phyloP scores from a whole-genome alignment of 2,888 invertebrate species.

The Patella pellucida region DNA sequence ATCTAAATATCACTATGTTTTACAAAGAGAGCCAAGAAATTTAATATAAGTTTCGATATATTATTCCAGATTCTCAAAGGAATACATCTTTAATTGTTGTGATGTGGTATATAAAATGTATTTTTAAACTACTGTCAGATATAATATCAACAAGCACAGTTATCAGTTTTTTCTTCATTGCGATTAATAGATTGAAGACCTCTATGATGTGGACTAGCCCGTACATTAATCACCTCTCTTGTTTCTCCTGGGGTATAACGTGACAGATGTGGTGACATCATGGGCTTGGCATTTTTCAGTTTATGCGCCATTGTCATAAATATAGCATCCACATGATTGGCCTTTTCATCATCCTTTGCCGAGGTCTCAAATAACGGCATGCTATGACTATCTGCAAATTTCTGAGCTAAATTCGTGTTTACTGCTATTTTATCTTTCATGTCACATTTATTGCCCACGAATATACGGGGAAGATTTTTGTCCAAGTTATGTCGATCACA shows the following conservation, averaged over 20 bases:
- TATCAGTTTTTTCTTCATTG: conserved; percentile 45
- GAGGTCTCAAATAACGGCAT: conserved; percentile 90
- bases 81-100: too few relatives aligned
- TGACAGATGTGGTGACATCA: conserved; percentile 72
- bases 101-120: too few relatives aligned
- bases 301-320: conserved; percentile 87
- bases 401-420: conserved; percentile 81
- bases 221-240: conserved; percentile 46
- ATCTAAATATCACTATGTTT: too few relatives aligned
- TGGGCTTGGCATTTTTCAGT: conserved; percentile 77
- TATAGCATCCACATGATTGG: conserved; percentile 84
- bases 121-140: too few relatives aligned
- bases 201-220: conserved; percentile 48
- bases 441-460: conserved; percentile 88
- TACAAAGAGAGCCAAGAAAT: too few relatives aligned
- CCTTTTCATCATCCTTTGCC: conserved; percentile 81
- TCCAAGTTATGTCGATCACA: conserved; percentile 79
- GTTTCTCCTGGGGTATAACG: conserved; percentile 39
- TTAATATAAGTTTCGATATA: too few relatives aligned
- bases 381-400: conserved; percentile 72
- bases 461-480: conserved; percentile 78
- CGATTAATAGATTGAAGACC: conserved; percentile 48
- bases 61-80: too few relatives aligned
- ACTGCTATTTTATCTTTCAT: conserved; percentile 75
- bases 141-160: conserved; percentile 52